Base-by-base conservation (phyloP, 2,113 vertebrate species). In the Apeltes quadracus region DNA sequence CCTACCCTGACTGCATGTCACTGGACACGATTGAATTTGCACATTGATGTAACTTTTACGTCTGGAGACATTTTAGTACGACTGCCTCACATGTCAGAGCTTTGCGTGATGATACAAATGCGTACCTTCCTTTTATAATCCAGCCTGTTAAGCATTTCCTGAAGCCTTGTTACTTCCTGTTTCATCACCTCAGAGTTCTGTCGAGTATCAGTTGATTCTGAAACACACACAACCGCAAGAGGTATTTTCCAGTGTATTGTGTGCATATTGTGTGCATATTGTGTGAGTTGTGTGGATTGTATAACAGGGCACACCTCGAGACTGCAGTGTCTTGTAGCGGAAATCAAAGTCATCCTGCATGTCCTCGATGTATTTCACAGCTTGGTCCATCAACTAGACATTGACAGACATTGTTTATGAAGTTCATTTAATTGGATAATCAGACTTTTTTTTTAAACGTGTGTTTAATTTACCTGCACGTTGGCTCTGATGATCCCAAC, bases 291-390 rank as follows among this genome's bases (percentile, higher is more conserved):
- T 22, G 7, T 8, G 10, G 5, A 64, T 6, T 5, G 18, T 32
- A 0, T 16, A n/a, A 56, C 13, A 20, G 9, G 1, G 9, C 81
- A 77, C 48, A 99, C 97, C 97, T 92, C 96, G 93, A 69, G 95
- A 96, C 80, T 98, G 96, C 48, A 98, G 93, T 43, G 95, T 98
- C 94, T 98, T 99, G 87, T 96, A 99, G 44, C 97, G 95, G 90
- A 98, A 99, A 87, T 99, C 97, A 91, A 99, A 98, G 84, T 98
- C 97, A 41, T 98, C 97, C 86, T 99, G 97, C 89, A 98, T 88
- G 86, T 99, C 96, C 89, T 98, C 96, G 69, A 98, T 92, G 91
- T 95, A 95, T 88, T 98, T 99, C 70, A 97, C 95, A 51, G 95
- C 95, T 91, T 98, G 97, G 83, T 99, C 97, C 87, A 97, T 95